Percentiles rank a stretch among this genome's conserved stretches.
Evolutionary conservation across 2,797 vertebrate species (phyloP).

Genomic region (Urosaurus nigricauda): DNA sequence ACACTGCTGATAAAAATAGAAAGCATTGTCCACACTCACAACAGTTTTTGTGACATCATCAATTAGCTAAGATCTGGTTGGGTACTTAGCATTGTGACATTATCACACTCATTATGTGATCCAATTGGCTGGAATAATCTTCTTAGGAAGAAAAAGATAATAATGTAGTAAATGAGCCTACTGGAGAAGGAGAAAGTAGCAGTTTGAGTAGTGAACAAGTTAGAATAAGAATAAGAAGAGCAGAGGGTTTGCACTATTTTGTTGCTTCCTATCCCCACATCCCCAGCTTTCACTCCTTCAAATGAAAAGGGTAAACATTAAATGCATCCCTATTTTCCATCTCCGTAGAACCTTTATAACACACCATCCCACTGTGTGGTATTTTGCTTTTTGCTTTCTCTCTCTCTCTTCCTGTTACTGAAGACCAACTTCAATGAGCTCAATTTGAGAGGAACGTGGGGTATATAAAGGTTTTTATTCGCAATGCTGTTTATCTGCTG

Average conservation of each 20-base stretch:
- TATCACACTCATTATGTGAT: neutral
- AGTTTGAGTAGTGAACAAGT: neutral
- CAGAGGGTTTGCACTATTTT: neutral
- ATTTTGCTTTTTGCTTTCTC: constrained; percentile 10
- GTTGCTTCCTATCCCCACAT: no score
- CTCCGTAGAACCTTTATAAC: neutral
- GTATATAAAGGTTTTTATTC: constrained; percentile 36
- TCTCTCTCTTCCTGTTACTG: constrained; percentile 12
- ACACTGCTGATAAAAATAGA: no score
- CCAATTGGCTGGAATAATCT: neutral
- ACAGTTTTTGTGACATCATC: neutral
- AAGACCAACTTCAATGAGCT: constrained; percentile 40
- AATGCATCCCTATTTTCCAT: neutral
- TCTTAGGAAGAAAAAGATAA: neutral
- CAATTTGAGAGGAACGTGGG: constrained; percentile 25
- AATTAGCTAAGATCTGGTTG: neutral
- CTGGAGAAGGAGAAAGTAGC: neutral
- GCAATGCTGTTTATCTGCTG: neutral
- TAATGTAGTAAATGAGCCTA: neutral
- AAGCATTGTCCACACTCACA: neutral
- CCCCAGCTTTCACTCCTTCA: neutral
- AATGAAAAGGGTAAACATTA: constrained; percentile 22
- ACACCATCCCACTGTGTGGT: neutral
- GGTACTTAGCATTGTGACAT: neutral
- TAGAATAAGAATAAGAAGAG: neutral